Evolutionary conservation across 2,888 invertebrate genomes (phyloP), one percentile per base, ranked within the genome.

Genomic region (Lasioglossum zephyrum): DNA sequence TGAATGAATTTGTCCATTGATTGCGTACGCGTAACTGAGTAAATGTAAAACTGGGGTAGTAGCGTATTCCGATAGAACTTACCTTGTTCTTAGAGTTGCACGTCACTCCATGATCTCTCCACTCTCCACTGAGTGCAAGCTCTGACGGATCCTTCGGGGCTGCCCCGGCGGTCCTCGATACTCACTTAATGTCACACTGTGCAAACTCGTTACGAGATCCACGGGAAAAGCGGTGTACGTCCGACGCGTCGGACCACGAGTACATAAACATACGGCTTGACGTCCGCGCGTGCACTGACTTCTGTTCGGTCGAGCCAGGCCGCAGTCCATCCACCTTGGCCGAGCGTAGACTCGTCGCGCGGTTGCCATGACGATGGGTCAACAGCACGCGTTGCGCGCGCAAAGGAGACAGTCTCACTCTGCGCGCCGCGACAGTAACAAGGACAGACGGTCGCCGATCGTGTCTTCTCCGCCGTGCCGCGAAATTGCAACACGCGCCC

Each of bases 221-320:
- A 63, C 79, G 84, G 77, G 81, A 57, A 36, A 22, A 85, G 69
- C 76, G 73, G 79, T 47, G 79, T 47, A 86, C 79, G 72, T 74
- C 85, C 75, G 74, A 63, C 18, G 31, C 47, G 66, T 77, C 41
- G 60, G 22, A 77, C 70, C 41, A 66, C 44, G 11, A 36, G 47
- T 36, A 89, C 90, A 91, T 89, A 90, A 91, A 92, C 93, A 92
- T 91, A 89, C 93, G 90, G 88, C 83, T 86, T 82, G 93, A 92
- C 92, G 94, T 94, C 93, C 92, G 93, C 94, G 94, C 94, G 94
- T 94, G 93, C 93, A 94, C 94, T 94, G 94, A 93, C 92, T 92
- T 91, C 92, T 92, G 91, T 92, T 89, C 89, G 87, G 87, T 81
- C 87, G 92, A 70, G 87, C 83, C 87, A 88, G 77, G 73, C 84